Evolutionary conservation across 2,888 invertebrate genomes (phyloP).

Genomic region (Gonocerus acuteangulatus): DNA sequence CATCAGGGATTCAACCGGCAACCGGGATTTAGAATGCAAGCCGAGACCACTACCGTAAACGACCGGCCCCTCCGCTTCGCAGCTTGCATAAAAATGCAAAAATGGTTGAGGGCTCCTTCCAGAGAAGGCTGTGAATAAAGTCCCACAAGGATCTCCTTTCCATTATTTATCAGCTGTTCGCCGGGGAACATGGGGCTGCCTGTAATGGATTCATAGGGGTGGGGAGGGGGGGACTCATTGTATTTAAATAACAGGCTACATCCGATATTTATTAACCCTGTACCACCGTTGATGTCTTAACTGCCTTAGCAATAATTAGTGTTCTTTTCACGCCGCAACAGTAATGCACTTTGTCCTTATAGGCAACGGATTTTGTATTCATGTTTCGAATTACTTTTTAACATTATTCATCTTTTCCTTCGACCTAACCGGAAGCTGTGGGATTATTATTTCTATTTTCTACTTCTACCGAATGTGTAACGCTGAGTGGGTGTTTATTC

Average conservation of each 20-base stretch:
- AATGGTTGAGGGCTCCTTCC: background rate
- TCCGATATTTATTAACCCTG: slow-evolving; percentile 4
- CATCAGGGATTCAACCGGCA: slow-evolving; percentile 17
- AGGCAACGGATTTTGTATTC: no score
- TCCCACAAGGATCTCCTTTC: slow-evolving; percentile 3
- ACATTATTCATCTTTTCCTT: no score
- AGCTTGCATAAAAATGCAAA: slow-evolving; percentile 18
- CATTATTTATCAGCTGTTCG: slow-evolving; percentile 20
- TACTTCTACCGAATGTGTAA: no score
- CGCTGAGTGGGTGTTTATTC: no score
- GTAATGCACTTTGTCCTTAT: no score
- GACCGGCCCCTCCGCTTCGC: slow-evolving; percentile 8
- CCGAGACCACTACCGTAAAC: slow-evolving; percentile 9
- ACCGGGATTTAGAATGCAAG: slow-evolving; percentile 18
- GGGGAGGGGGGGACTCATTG: slow-evolving; percentile 7
- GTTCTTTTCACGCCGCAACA: no score
- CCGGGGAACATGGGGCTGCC: background rate
- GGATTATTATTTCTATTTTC: no score
- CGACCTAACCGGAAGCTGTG: no score
- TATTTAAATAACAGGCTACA: slow-evolving; percentile 11
- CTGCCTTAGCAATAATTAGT: background rate
- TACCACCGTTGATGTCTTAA: background rate
- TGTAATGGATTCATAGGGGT: slow-evolving; percentile 22
- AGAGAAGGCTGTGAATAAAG: slow-evolving; percentile 14
- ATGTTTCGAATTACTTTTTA: no score